Percentiles rank a stretch among this genome's conserved stretches.
Conservation (phyloP, 2,888 invertebrate genomes). For the Lampropteryx suffumata region DNA sequence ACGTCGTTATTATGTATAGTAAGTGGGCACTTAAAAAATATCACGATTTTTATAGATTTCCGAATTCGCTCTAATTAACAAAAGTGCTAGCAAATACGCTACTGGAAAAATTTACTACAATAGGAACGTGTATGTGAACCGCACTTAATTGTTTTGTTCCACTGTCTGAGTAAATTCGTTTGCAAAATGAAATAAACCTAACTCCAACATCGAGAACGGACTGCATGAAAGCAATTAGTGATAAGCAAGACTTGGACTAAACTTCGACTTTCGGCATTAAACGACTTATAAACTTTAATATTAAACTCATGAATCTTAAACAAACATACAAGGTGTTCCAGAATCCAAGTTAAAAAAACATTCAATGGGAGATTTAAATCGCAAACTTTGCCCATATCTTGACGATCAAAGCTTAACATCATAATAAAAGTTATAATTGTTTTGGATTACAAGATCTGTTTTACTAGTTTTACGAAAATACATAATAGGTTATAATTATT, state of each 20-base stretch:
- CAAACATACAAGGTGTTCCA: constrained; percentile 1
- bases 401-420: no score
- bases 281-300: constrained; percentile 16
- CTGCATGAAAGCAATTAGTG: constrained; percentile 18
- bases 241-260: constrained; percentile 6
- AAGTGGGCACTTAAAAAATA: no score
- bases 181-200: constrained; percentile 19
- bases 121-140: constrained; percentile 21
- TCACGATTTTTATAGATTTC: no score
- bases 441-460: no score
- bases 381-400: no score
- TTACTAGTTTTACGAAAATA: no score
- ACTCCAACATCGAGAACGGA: constrained; percentile 12
- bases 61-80: no score
- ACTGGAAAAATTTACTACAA: constrained; percentile 2
- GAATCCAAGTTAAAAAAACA: no score
- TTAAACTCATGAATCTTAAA: not conserved
- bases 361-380: no score
- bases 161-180: constrained; percentile 13
- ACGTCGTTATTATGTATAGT: no score
- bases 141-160: constrained; percentile 25
- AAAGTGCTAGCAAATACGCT: constrained; percentile 2
- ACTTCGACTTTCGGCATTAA: constrained; percentile 12
- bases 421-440: no score
- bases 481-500: no score